Percentiles rank a stretch among this genome's conserved stretches.
These are phyloP conservation scores for Theodoxus fluviatilis DNA, from an alignment of 2,888 invertebrate species.

Conservation along the genomic window DNA sequence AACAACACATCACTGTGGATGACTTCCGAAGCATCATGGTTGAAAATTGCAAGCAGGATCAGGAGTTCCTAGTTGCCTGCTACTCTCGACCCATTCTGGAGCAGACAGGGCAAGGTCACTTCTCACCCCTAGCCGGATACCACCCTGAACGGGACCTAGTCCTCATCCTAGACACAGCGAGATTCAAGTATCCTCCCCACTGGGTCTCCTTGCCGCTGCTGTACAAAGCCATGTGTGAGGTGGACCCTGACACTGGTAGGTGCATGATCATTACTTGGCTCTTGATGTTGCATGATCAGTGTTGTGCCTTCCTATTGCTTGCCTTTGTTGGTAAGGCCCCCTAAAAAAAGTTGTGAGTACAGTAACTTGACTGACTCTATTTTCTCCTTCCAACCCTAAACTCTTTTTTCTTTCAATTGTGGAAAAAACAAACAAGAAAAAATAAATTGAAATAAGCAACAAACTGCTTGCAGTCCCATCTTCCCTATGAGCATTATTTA, in stretches of 20 bases:
- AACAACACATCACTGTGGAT: slow-evolving; percentile 28
- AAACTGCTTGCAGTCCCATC: too few relatives aligned
- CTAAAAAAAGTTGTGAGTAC: too few relatives aligned
- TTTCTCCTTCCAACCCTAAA: too few relatives aligned
- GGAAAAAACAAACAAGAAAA: too few relatives aligned
- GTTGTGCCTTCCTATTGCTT: too few relatives aligned
- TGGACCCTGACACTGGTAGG: slow-evolving; percentile 55
- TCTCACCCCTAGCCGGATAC: slow-evolving; percentile 65
- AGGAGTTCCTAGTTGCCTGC: slow-evolving; percentile 53
- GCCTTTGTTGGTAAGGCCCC: too few relatives aligned
- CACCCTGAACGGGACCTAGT: slow-evolving; percentile 57
- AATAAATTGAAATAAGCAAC: too few relatives aligned
- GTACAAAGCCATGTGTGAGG: slow-evolving; percentile 58
- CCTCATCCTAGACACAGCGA: slow-evolving; percentile 64
- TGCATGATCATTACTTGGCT: too few relatives aligned
- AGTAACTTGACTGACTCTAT: too few relatives aligned
- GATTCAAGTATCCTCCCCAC: slow-evolving; percentile 66
- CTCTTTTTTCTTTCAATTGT: too few relatives aligned
- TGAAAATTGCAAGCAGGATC: slow-evolving; percentile 34
- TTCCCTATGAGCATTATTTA: too few relatives aligned
- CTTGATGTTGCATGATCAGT: too few relatives aligned
- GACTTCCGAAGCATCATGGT: slow-evolving; percentile 39
- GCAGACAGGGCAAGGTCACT: slow-evolving; percentile 65
- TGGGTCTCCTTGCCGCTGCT: slow-evolving; percentile 60
- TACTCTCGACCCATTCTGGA: slow-evolving; percentile 59